Conservation (phyloP, 2,113 vertebrate genomes). For the Psittacula cyanocephala region DNA sequence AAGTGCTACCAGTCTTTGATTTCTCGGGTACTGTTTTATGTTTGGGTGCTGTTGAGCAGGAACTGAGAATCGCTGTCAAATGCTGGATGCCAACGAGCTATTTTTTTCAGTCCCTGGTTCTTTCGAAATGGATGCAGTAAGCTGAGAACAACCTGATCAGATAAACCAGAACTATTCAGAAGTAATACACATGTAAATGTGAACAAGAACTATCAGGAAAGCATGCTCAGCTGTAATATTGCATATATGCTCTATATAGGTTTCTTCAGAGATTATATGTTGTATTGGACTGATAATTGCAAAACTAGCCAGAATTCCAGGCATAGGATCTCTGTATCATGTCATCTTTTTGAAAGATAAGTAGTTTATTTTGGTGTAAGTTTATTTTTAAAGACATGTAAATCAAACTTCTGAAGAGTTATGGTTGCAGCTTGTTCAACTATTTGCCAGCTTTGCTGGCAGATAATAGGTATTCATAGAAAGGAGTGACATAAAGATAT, state of each 20-base stretch:
- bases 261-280: not conserved
- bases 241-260: not conserved
- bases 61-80: not conserved
- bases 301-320: not conserved
- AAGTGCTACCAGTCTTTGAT: not conserved
- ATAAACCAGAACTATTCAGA: conserved; percentile 30
- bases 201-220: not conserved
- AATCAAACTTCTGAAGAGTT: not conserved
- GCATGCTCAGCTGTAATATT: not conserved
- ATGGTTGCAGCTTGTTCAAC: not conserved
- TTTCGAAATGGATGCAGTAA: conserved; percentile 21
- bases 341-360: not conserved
- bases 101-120: not conserved
- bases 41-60: not conserved
- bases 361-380: not conserved
- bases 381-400: not conserved
- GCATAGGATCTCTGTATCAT: not conserved
- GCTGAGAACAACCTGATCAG: conserved; percentile 44
- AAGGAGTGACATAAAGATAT: not conserved
- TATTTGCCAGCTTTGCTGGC: not conserved
- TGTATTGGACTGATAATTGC: not conserved
- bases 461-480: not conserved
- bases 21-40: not conserved
- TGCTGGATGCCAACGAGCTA: not conserved
- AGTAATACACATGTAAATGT: not conserved